These are phyloP conservation scores for Rhegmatorhina hoffmannsi DNA, from an alignment of 2,113 vertebrate species.

Conservation along the genomic window DNA sequence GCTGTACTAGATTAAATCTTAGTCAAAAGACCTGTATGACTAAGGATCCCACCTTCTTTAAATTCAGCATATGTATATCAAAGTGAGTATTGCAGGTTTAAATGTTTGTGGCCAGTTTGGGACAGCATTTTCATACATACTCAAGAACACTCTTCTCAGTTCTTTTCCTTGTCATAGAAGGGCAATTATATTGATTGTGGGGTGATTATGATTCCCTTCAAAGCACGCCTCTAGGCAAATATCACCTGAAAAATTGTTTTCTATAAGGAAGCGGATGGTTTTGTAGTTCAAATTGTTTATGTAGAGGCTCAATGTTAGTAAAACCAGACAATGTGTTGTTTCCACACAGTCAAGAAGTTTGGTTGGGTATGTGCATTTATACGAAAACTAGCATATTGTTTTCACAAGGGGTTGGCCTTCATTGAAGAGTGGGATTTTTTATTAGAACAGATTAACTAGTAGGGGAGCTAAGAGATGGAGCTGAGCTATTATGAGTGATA, in stretches of 20 bases:
- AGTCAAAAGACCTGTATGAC: not conserved
- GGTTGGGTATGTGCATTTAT: not conserved
- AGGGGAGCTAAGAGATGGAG: not conserved
- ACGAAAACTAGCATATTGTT: not conserved
- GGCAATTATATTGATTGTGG: not conserved
- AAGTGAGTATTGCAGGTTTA: not conserved
- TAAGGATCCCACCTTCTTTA: not conserved
- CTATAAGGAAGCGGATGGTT: not conserved
- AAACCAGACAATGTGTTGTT: not conserved
- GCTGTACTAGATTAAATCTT: not conserved
- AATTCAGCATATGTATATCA: not conserved
- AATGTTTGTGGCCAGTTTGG: not conserved
- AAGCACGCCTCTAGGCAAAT: not conserved
- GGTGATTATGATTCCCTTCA: not conserved
- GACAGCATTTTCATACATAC: not conserved
- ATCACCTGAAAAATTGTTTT: not conserved
- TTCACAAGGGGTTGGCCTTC: not conserved
- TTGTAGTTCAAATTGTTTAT: not conserved
- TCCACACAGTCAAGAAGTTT: not conserved
- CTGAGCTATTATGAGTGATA: not conserved
- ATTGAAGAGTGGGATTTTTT: not conserved
- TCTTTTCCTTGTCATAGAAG: not conserved
- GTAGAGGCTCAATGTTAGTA: not conserved
- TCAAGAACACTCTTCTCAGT: not conserved
- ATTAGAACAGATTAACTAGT: not conserved